Conservation (phyloP, 2,888 invertebrate species). For the Beris chalybata region DNA sequence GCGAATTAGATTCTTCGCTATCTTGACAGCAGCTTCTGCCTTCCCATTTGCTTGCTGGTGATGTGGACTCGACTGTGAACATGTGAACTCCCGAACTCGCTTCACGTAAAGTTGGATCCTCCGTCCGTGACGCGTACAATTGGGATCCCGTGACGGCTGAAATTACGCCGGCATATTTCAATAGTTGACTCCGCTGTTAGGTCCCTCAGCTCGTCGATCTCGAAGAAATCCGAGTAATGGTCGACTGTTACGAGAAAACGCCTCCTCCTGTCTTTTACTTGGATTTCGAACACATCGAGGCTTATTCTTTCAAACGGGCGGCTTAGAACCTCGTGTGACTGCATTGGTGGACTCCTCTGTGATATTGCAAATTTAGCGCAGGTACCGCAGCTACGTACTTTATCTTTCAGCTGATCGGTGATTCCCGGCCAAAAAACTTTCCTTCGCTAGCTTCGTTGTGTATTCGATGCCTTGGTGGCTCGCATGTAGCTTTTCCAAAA, state of each 20-base stretch:
- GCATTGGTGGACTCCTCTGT: background rate
- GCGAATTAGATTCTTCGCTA: background rate
- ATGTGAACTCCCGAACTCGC: too few relatives aligned
- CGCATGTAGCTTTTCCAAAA: constrained; percentile 18
- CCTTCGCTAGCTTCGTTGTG: constrained; percentile 17
- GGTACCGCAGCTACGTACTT: background rate
- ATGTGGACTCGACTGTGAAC: background rate
- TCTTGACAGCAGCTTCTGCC: constrained; percentile 9
- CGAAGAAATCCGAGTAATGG: background rate
- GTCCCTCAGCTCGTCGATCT: background rate
- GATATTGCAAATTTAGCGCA: background rate
- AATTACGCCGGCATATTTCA: background rate
- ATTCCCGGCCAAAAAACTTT: constrained; percentile 28
- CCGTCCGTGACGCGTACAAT: too few relatives aligned
- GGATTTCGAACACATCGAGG: background rate
- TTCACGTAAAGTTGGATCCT: too few relatives aligned
- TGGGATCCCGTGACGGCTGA: background rate
- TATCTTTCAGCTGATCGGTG: constrained; percentile 15
- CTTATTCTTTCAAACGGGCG: background rate
- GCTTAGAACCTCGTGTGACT: background rate
- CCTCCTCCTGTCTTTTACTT: background rate
- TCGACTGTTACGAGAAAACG: background rate
- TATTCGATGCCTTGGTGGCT: constrained; percentile 26
- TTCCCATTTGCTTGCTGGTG: constrained; percentile 6
- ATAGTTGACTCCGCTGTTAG: background rate